phyloP scores from a whole-genome alignment of 2,888 invertebrate genomes.

The Bhutanitis thaidina region DNA sequence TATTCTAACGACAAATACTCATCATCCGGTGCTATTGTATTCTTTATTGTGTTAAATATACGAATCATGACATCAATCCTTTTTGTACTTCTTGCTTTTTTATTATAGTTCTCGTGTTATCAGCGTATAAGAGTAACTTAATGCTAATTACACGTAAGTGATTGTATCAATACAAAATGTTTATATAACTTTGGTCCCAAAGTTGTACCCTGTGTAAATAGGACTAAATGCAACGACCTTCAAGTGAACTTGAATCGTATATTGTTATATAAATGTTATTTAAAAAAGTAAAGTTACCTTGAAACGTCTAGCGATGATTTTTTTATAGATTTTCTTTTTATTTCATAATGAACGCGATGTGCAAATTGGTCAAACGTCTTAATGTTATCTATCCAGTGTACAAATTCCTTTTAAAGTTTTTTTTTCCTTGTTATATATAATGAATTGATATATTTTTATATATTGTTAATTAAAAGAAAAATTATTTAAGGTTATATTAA shows the following conservation, averaged over 20 bases:
- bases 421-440: not conserved
- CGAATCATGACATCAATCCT: constrained; percentile 14
- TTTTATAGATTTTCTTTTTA: not conserved
- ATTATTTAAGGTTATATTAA: too few species aligned
- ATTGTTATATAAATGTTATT: not conserved
- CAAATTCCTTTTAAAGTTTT: not conserved
- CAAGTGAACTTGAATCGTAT: constrained; percentile 16
- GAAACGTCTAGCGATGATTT: not conserved
- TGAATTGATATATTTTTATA: not conserved
- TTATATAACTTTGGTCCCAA: not conserved
- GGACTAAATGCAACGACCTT: constrained; percentile 12
- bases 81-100: constrained; percentile 1
- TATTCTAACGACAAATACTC: constrained; percentile 14
- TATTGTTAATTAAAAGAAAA: too few species aligned
- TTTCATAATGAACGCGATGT: constrained; percentile 2
- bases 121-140: not conserved
- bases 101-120: too few species aligned
- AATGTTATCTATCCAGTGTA: not conserved
- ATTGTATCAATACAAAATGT: not conserved
- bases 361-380: constrained; percentile 1
- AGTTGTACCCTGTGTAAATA: constrained; percentile 1
- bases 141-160: constrained; percentile 11
- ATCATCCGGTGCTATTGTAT: constrained; percentile 20
- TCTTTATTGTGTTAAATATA: constrained; percentile 17
- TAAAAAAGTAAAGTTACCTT: not conserved